phyloP scores from a whole-genome alignment of 1,140 invertebrate genomes.

The Scaptomyza hsui region DNA sequence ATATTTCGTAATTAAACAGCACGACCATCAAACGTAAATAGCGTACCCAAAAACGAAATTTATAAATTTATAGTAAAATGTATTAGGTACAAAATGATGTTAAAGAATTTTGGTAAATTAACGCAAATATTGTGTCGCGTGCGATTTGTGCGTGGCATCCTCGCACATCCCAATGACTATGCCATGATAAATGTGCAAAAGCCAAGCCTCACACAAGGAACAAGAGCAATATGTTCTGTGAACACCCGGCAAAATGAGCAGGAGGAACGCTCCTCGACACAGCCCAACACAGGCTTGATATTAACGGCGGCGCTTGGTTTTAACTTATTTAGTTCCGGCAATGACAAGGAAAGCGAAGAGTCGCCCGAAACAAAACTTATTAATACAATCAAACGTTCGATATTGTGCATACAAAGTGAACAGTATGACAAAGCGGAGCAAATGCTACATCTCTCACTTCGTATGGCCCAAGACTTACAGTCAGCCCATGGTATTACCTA shows the following conservation, averaged over 20 bases:
- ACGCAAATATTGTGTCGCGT: constrained; percentile 40
- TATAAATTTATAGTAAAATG: constrained; percentile 43
- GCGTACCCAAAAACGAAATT: constrained; percentile 4
- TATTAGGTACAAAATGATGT: constrained; percentile 56
- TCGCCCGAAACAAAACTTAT: constrained; percentile 88
- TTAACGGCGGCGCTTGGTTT: constrained; percentile 58
- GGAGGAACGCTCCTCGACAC: not conserved
- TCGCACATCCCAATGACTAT: constrained; percentile 27
- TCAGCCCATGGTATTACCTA: constrained; percentile 92
- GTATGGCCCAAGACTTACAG: constrained; percentile 91
- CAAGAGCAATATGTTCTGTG: constrained; percentile 17
- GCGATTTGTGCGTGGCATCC: constrained; percentile 8
- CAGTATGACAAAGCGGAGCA: constrained; percentile 93
- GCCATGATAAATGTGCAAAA: not conserved
- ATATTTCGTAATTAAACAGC: constrained; percentile 60
- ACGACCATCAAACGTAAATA: too few relatives aligned
- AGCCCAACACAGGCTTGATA: constrained; percentile 25
- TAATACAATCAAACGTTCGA: constrained; percentile 89
- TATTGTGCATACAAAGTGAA: constrained; percentile 89
- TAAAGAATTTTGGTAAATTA: constrained; percentile 56
- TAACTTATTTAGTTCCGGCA: constrained; percentile 42
- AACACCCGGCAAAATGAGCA: constrained; percentile 1
- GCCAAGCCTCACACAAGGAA: not conserved
- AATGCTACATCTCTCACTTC: constrained; percentile 92
- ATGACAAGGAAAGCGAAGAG: constrained; percentile 76